Percentiles rank a stretch among this genome's conserved stretches.
Conservation (phyloP, 2,113 vertebrate species). For the Chunga burmeisteri region DNA sequence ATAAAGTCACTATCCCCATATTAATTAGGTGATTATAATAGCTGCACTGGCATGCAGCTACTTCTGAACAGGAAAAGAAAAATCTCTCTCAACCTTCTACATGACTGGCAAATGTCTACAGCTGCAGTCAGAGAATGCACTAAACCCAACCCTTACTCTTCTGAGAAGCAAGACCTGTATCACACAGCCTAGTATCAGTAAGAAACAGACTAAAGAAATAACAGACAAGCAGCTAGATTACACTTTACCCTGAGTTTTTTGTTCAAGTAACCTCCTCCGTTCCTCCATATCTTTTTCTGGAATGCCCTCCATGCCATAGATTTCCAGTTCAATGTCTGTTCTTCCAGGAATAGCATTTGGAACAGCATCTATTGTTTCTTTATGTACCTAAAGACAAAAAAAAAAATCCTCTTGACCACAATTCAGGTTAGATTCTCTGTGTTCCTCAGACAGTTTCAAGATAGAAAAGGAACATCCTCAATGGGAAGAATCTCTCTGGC, state of each 20-base stretch:
- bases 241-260: constrained; percentile 93
- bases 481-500: background rate
- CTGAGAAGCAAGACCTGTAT: accelerated
- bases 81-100: background rate
- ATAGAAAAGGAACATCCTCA: background rate
- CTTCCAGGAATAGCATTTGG: constrained; percentile 98
- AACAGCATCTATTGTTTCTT: constrained; percentile 97
- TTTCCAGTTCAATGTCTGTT: constrained; percentile 97
- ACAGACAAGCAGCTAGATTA: background rate
- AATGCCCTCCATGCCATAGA: constrained; percentile 99
- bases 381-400: constrained; percentile 85
- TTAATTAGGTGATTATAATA: background rate
- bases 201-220: background rate
- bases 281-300: constrained; percentile 99
- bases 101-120: background rate
- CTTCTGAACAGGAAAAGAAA: background rate
- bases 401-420: background rate
- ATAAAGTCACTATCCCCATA: background rate
- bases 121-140: accelerated
- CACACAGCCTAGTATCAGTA: background rate
- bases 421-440: background rate
- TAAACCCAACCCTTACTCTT: background rate
- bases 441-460: background rate
- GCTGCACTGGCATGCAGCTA: background rate
- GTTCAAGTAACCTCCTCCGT: constrained; percentile 90